Conservation (phyloP, 2,888 invertebrate genomes). For the Quadroppia sp. region DNA sequence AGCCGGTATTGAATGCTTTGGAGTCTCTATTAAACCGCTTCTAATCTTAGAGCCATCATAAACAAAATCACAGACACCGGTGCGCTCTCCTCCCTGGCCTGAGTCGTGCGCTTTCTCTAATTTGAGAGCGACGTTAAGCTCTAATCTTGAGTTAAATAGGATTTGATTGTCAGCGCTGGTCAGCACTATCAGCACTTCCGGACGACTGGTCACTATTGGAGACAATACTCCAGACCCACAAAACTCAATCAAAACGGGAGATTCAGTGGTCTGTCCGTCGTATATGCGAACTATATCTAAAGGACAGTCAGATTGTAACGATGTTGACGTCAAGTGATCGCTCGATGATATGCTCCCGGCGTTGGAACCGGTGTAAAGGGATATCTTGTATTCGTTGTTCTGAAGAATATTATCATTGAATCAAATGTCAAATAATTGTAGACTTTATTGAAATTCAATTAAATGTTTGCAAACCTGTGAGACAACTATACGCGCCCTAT, state of each 20-base stretch:
- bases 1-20: slow-evolving; percentile 66
- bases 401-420: slow-evolving; percentile 53
- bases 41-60: slow-evolving; percentile 28
- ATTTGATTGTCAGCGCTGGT: slow-evolving; percentile 76
- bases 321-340: slow-evolving; percentile 38
- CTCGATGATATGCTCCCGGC: slow-evolving; percentile 36
- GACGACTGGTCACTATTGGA: slow-evolving; percentile 70
- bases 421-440: neutral
- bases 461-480: slow-evolving; percentile 57
- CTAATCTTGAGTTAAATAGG: slow-evolving; percentile 66
- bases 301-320: slow-evolving; percentile 47
- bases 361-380: slow-evolving; percentile 58
- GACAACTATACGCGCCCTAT: slow-evolving; percentile 22
- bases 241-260: slow-evolving; percentile 70
- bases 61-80: slow-evolving; percentile 42
- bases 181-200: slow-evolving; percentile 72
- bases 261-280: slow-evolving; percentile 74
- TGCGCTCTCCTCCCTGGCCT: slow-evolving; percentile 14
- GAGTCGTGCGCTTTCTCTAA: slow-evolving; percentile 61
- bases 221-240: slow-evolving; percentile 78
- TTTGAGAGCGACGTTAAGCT: slow-evolving; percentile 74
- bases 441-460: too few species aligned
- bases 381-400: slow-evolving; percentile 68
- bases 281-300: slow-evolving; percentile 63
- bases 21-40: slow-evolving; percentile 43